Conservation (phyloP, 2,113 vertebrate genomes). For the Ictalurus furcatus region DNA sequence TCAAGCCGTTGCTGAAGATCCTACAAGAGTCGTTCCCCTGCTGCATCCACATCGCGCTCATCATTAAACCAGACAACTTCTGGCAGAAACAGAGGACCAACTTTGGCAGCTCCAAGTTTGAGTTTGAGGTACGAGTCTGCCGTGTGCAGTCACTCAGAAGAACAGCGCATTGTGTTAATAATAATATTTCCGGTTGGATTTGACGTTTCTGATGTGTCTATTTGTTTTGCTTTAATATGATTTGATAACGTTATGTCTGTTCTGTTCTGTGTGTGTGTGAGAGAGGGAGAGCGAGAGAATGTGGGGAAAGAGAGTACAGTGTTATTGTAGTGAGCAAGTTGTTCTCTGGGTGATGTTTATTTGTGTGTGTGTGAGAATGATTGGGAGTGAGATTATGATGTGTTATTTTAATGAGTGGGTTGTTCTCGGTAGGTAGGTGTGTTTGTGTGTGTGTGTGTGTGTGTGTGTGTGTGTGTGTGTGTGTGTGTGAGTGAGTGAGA, state of each 20-base stretch:
- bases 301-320: neutral
- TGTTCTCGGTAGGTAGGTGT: neutral
- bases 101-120: constrained; percentile 98
- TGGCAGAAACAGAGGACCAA: constrained; percentile 99
- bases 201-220: neutral
- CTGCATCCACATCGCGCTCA: constrained; percentile 99
- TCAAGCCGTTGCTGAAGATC: constrained; percentile 98
- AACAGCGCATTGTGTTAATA: neutral
- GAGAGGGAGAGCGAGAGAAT: neutral
- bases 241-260: neutral
- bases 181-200: neutral
- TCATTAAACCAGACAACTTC: constrained; percentile 99
- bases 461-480: neutral
- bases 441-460: neutral
- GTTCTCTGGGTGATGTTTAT: neutral
- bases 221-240: neutral
- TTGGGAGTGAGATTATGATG: neutral
- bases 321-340: neutral
- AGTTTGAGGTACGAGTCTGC: constrained; percentile 89
- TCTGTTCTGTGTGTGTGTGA: neutral
- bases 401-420: neutral
- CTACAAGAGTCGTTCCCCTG: constrained; percentile 96
- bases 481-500: neutral
- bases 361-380: neutral
- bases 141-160: neutral